phyloP scores from a whole-genome alignment of 2,888 invertebrate genomes.

The Phyto melanocephala region DNA sequence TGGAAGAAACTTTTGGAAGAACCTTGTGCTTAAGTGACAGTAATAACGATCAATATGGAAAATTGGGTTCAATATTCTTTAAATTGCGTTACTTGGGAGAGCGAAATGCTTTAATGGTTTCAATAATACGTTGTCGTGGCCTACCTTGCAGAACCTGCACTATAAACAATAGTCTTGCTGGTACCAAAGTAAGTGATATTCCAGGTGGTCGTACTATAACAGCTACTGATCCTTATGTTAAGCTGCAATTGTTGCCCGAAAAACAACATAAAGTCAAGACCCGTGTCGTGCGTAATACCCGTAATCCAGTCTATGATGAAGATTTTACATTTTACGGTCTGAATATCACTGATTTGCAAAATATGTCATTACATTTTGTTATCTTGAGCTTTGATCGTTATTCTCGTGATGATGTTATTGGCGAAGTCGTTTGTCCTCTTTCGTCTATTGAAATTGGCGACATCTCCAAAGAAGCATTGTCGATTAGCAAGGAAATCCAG shows the following conservation, averaged over 20 bases:
- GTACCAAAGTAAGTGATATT: constrained; percentile 81
- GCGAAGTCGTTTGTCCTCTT: constrained; percentile 95
- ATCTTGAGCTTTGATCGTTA: constrained; percentile 97
- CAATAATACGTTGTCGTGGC: constrained; percentile 93
- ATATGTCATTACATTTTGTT: constrained; percentile 95
- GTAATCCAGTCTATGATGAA: constrained; percentile 98
- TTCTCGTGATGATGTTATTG: constrained; percentile 98
- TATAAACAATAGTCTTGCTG: constrained; percentile 75
- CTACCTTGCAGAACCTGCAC: constrained; percentile 85
- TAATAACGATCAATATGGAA: constrained; percentile 80
- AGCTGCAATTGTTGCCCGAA: constrained; percentile 97
- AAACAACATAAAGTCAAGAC: constrained; percentile 99
- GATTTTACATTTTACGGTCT: constrained; percentile 99
- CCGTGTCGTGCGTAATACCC: constrained; percentile 95
- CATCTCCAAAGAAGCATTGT: constrained; percentile 88
- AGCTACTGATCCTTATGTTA: constrained; percentile 94
- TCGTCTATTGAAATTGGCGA: constrained; percentile 83
- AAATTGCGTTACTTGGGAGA: constrained; percentile 93
- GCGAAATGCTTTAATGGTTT: constrained; percentile 93
- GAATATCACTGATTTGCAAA: constrained; percentile 89
- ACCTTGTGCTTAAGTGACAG: constrained; percentile 61
- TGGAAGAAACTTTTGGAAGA: constrained; percentile 47
- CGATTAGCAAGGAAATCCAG: constrained; percentile 92
- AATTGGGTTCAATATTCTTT: constrained; percentile 93
- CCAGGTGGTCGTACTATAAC: constrained; percentile 78